Evolutionary conservation across 1,140 invertebrate species (phyloP).

Genomic region (Aphelenchoides avenae): DNA sequence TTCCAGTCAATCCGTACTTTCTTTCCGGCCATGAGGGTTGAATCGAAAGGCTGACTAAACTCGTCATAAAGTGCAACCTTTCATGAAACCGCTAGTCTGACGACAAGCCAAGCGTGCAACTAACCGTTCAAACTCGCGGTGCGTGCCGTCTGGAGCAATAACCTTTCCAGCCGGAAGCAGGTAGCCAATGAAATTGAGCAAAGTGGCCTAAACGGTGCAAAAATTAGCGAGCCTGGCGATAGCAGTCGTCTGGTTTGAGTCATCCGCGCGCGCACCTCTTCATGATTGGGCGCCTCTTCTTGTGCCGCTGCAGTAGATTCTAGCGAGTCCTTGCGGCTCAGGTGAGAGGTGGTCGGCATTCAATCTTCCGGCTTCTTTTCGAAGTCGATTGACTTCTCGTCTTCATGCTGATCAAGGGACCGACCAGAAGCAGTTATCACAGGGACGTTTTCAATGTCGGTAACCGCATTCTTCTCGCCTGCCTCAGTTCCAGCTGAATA

Average conservation of each 20-base stretch:
- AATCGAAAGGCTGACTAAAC: slow-evolving; percentile 37
- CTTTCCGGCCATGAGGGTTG: slow-evolving; percentile 32
- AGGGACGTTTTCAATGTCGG: too few relatives aligned
- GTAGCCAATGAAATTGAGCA: slow-evolving; percentile 38
- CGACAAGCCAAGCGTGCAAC: background rate
- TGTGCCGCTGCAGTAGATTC: too few relatives aligned
- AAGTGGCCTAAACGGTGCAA: slow-evolving; percentile 24
- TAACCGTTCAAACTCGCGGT: slow-evolving; percentile 27
- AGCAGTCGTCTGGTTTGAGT: slow-evolving; percentile 36
- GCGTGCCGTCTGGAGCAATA: background rate
- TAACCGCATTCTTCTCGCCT: too few relatives aligned
- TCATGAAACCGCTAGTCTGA: background rate
- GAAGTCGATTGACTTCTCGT: too few relatives aligned
- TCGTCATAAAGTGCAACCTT: background rate
- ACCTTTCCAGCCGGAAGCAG: slow-evolving; percentile 50
- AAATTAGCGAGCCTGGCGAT: too few relatives aligned
- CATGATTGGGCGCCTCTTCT: slow-evolving; percentile 22
- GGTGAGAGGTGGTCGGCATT: slow-evolving; percentile 6
- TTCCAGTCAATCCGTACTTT: slow-evolving; percentile 25
- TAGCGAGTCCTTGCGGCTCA: slow-evolving; percentile 1
- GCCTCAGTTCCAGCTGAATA: too few relatives aligned
- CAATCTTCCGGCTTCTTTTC: too few relatives aligned
- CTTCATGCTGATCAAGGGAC: too few relatives aligned
- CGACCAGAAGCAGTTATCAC: too few relatives aligned
- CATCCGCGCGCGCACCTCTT: slow-evolving; percentile 46